Conservation (phyloP, 2,797 vertebrate genomes). For the Thamnophis elegans region DNA sequence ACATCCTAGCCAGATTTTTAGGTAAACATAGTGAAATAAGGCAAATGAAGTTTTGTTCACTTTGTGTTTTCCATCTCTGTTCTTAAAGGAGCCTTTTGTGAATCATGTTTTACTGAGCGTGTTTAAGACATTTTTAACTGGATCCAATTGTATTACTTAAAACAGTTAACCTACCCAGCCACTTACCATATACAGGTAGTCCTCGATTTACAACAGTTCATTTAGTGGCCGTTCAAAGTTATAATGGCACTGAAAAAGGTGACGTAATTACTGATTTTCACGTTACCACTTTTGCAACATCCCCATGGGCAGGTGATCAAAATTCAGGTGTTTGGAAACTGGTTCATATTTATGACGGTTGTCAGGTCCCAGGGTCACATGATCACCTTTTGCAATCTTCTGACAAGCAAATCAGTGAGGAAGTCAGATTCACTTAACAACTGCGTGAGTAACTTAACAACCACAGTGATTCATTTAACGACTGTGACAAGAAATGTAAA, state of each 20-base stretch:
- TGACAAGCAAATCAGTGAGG: background rate
- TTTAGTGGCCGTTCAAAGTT: background rate
- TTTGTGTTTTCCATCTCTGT: constrained; percentile 13
- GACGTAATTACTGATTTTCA: background rate
- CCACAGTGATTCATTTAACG: background rate
- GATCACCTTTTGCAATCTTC: background rate
- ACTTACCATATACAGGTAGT: background rate
- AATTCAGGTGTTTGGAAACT: background rate
- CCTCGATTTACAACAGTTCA: background rate
- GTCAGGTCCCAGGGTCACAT: background rate
- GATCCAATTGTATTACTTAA: background rate
- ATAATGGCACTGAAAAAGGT: background rate
- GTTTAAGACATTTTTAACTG: background rate
- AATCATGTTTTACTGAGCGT: background rate
- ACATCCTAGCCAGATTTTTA: background rate
- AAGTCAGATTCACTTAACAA: background rate
- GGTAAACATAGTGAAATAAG: background rate
- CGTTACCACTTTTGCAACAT: background rate
- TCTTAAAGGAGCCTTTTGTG: background rate
- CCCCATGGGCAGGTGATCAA: background rate
- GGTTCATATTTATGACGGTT: background rate
- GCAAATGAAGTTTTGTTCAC: background rate
- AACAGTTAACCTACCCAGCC: background rate
- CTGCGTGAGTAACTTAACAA: background rate
- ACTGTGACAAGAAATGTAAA: background rate